A percentile compares a stretch with the other conserved stretches of the same genome.
Conservation (phyloP, 2,113 vertebrate species). For the Neodon shergylaensis region DNA sequence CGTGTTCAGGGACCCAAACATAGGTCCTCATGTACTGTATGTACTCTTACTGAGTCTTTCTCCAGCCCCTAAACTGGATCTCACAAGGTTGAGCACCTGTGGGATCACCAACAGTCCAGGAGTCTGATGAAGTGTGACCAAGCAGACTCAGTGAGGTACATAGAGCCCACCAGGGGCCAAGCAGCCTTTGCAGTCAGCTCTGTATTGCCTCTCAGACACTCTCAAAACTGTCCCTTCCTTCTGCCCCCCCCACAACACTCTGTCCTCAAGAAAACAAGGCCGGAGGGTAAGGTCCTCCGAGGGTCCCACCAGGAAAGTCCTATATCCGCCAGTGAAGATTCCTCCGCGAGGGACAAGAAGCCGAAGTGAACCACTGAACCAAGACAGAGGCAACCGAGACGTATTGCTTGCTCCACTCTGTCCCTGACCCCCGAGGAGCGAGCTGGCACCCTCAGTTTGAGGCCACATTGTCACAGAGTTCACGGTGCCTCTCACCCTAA, state of each 20-base stretch:
- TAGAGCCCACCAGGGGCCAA: neutral
- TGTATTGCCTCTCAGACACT: neutral
- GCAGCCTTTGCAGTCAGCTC: neutral
- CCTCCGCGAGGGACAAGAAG: neutral
- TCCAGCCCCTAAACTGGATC: neutral
- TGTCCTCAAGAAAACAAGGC: too few species aligned
- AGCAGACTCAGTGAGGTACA: neutral
- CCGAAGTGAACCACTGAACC: neutral
- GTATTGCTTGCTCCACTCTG: neutral
- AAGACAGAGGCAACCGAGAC: neutral
- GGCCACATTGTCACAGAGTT: too few species aligned
- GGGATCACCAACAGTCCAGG: neutral
- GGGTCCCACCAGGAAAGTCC: neutral
- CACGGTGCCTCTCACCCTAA: accelerated
- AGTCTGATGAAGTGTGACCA: neutral
- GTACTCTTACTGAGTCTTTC: too few species aligned
- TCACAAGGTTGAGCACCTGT: neutral
- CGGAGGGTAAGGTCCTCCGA: neutral
- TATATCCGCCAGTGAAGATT: too few species aligned
- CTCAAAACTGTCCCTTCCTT: neutral
- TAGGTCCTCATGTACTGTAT: neutral
- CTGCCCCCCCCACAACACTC: neutral
- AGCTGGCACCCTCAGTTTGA: accelerated
- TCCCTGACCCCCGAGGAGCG: neutral
- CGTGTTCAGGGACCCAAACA: neutral